Evolutionary conservation across 2,113 vertebrate genomes (phyloP).

Genomic region (Silurus asotus): DNA sequence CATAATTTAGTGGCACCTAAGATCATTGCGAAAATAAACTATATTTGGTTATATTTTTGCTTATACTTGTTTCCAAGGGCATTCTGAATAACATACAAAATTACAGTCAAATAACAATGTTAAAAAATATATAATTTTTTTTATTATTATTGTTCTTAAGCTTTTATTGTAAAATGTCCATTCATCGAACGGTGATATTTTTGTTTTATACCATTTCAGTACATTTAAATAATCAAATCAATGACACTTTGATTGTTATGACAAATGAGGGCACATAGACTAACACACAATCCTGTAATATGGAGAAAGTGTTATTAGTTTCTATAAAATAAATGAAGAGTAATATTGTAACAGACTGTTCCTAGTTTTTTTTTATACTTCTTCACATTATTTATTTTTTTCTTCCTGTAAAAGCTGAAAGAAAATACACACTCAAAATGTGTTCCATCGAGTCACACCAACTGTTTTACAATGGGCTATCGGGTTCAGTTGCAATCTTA

Average conservation of each 20-base stretch:
- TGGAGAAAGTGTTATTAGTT: slow-evolving; percentile 26
- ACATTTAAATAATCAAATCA: slow-evolving; percentile 13
- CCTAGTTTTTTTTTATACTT: neutral
- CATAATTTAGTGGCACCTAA: neutral
- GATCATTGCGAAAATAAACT: neutral
- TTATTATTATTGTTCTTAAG: slow-evolving; percentile 7
- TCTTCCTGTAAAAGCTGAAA: neutral
- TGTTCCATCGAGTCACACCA: slow-evolving; percentile 41
- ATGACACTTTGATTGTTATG: slow-evolving; percentile 27
- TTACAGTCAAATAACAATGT: neutral
- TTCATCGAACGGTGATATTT: neutral
- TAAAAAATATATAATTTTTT: neutral
- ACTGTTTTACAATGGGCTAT: slow-evolving; percentile 44
- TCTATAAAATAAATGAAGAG: slow-evolving; percentile 30
- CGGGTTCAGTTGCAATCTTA: slow-evolving; percentile 39
- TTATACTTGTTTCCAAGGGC: slow-evolving; percentile 39
- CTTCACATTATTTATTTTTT: neutral
- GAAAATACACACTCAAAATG: slow-evolving; percentile 8
- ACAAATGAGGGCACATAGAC: slow-evolving; percentile 35
- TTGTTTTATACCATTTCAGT: slow-evolving; percentile 8
- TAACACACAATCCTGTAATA: slow-evolving; percentile 28
- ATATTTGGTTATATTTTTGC: slow-evolving; percentile 24
- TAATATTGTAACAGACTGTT: slow-evolving; percentile 5
- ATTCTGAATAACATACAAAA: slow-evolving; percentile 27
- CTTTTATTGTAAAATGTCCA: neutral